Evolutionary conservation across 1,140 invertebrate species (phyloP).

Genomic region (Drosophila ambigua): DNA sequence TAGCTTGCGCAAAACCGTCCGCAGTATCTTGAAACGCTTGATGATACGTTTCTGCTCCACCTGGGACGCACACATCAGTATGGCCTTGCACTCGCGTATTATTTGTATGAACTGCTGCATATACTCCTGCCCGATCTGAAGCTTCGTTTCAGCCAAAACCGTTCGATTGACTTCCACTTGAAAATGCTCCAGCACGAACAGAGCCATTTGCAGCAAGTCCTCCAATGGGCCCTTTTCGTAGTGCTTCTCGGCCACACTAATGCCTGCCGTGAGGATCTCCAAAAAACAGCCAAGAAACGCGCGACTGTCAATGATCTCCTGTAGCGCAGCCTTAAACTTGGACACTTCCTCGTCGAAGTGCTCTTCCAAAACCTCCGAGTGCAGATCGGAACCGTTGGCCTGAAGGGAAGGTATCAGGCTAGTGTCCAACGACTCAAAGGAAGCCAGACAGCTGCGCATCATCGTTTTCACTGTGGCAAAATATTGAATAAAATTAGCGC

Average conservation of each 20-base stretch:
- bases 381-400: constrained; percentile 49
- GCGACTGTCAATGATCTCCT: constrained; percentile 72
- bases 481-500: background rate
- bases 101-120: constrained; percentile 65
- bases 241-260: constrained; percentile 50
- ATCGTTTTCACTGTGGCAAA: constrained; percentile 64
- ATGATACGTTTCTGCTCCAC: constrained; percentile 68
- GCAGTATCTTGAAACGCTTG: constrained; percentile 79
- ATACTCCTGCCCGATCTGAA: constrained; percentile 36
- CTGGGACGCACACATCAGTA: constrained; percentile 70
- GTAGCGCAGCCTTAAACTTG: constrained; percentile 68
- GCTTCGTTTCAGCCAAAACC: constrained; percentile 23
- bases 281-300: constrained; percentile 63
- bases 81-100: constrained; percentile 73
- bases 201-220: constrained; percentile 64
- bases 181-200: constrained; percentile 69
- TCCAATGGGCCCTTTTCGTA: constrained; percentile 54
- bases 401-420: constrained; percentile 74
- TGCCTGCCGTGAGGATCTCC: constrained; percentile 55
- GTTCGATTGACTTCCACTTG: constrained; percentile 59
- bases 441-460: constrained; percentile 76
- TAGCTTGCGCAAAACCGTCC: constrained; percentile 63
- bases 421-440: constrained; percentile 78
- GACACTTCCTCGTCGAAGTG: constrained; percentile 76
- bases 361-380: constrained; percentile 73